Base-by-base conservation (phyloP, 2,888 invertebrate species). In the Marronus borbonicus region DNA sequence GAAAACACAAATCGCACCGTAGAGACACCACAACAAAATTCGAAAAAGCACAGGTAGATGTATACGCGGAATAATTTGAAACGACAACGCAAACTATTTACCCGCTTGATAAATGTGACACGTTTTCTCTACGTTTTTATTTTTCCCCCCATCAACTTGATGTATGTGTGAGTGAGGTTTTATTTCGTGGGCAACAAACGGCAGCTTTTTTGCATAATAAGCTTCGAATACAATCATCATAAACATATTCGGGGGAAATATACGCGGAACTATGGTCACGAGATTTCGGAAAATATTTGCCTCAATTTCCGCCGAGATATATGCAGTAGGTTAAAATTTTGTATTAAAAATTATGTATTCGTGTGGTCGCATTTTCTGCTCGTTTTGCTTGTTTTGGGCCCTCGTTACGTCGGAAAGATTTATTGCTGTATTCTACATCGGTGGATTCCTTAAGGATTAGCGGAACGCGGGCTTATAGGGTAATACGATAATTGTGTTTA, bases 81-180 rank as follows among this genome's bases (percentile, higher is more conserved):
- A 74, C 58, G 70, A 52, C 60, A 74, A 60, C 14, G 39, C 28
- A 74, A 60, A 60, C 39, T 74, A 74, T 74, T 74, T 74, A 60
- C 72, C 24, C 24, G 44, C 20, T 36, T 74, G 60, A 74, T 74
- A 60, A 60, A 74, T 39, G 72, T 74, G 72, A 60, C 72, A 24
- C 55, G n/a, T 20, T 60, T 60, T 74, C 17, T 60, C 60, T 24
- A 20, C 72, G 17, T 39, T 74, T 60, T 74, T 49, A 50, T 20
- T 68, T 17, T 50, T 68, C 49, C 50, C 20, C 50, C 14, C 12
- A 50, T 68, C 49, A 68, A 68, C 50, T 14, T 50, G 68, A 68
- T 68, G 49, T 24, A 68, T 68, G 28, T 50, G 50, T 68, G 20
- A 17, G 14, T 24, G 50, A 24, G 28, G 24, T 68, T 68, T 68